Conservation (phyloP, 2,113 vertebrate species). For the Petroica traversi region DNA sequence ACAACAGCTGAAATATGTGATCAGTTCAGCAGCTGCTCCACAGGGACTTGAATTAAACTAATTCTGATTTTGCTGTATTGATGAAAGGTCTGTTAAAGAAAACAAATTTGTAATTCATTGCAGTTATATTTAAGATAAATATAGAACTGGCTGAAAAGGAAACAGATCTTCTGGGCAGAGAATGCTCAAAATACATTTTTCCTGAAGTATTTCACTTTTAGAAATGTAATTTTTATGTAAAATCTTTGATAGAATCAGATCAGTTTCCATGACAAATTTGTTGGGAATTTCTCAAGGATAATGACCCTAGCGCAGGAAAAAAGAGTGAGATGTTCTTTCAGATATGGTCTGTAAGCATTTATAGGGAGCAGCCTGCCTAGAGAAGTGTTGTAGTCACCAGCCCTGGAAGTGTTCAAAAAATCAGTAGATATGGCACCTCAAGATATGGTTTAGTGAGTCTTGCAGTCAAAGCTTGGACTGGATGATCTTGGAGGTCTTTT, state of each 20-base stretch:
- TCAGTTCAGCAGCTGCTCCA: neutral
- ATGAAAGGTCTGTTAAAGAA: neutral
- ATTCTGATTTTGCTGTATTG: neutral
- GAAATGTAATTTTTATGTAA: neutral
- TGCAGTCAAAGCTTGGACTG: neutral
- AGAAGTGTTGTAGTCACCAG: neutral
- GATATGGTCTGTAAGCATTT: neutral
- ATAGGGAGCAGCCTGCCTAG: neutral
- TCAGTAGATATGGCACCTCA: too few relatives aligned
- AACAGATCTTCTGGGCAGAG: neutral
- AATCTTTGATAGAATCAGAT: neutral
- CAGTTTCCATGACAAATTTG: neutral
- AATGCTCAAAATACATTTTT: neutral
- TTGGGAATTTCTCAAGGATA: neutral
- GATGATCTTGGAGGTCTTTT: neutral
- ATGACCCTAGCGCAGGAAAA: neutral
- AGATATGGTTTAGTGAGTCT: neutral
- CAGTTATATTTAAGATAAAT: neutral
- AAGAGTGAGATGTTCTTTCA: neutral
- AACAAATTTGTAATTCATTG: neutral
- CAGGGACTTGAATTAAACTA: neutral
- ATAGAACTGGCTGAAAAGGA: neutral
- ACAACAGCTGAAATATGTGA: neutral
- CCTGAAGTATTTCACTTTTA: neutral
- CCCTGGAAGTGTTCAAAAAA: neutral